Evolutionary conservation across 1,140 invertebrate species (phyloP), one percentile per base, ranked within the genome.

Genomic region (Gonioctena quinquepunctata): DNA sequence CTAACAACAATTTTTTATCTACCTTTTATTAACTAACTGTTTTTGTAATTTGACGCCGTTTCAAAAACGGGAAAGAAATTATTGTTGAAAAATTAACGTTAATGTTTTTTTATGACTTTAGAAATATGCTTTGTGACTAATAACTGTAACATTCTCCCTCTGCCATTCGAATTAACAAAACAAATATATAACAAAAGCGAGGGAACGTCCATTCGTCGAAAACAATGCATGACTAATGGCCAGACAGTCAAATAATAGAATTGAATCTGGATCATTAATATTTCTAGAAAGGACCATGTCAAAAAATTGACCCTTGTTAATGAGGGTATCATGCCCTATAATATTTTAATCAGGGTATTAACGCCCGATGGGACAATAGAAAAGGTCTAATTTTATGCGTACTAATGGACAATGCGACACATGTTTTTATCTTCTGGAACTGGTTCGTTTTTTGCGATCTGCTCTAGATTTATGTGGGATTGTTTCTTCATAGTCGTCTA

Each of bases 211-310:
- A 11, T 21, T 25, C 16, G 63, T 54, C 19, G 59, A 69, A 74
- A 71, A 74, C 72, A 74, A 74, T 52, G 65, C 69, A 54, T 74
- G 72, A 74, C 68, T 70, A 74, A 74, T 74, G 72, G 72, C 70
- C 72, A 74, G 69, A 66, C 16, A 63, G 65, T 64, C 71, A 60
- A 28, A 74, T 54, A 66, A 66, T 54, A 54, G 63, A 66, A 66
- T 54, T 66, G 33, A 66, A 66, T 66, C 63, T 26, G 16, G 23
- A 26, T 59, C 72, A 74, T 74, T 74, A 74, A 74, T 74, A 64
- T 69, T 21, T 69, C 28, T n/a, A 57, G 62, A 69, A 73, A 49
- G 28, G 28, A 52, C 33, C 68, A 33, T 23, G 72, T 74, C 69
- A 74, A 74, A 74, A n/a, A 68, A 61, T 50, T 74, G 72, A 74